Conservation (phyloP, 1,140 invertebrate species). For the Hestina assimilis region DNA sequence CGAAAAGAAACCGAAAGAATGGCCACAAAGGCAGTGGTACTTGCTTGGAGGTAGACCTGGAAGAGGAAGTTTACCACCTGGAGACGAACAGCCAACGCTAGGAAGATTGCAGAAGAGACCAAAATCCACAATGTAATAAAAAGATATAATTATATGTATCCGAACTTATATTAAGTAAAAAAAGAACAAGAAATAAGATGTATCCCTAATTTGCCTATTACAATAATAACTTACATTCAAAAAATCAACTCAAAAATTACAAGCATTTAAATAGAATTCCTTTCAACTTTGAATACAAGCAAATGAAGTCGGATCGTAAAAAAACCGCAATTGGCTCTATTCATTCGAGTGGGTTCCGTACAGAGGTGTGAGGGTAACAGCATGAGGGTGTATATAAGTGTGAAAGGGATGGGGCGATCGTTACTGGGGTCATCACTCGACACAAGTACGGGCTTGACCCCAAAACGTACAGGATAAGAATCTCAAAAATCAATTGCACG, state of each 20-base stretch:
- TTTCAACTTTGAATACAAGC: not conserved
- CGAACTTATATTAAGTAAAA: too few species aligned
- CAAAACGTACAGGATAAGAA: conserved; percentile 5
- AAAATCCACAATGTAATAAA: not conserved
- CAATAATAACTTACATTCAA: not conserved
- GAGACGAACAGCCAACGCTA: too few species aligned
- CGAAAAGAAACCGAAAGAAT: too few species aligned
- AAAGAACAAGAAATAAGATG: too few species aligned
- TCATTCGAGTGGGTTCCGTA: conserved; percentile 8
- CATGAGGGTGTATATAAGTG: not conserved
- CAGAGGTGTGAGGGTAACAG: conserved; percentile 5
- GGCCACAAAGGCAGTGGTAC: too few species aligned
- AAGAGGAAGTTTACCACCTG: too few species aligned
- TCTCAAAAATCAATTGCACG: conserved; percentile 20
- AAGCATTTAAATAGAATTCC: not conserved
- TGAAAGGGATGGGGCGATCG: conserved; percentile 17
- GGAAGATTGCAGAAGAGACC: too few species aligned
- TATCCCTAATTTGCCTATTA: too few species aligned
- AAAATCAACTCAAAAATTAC: not conserved
- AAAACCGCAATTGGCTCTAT: conserved; percentile 22
- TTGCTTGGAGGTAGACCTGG: too few species aligned
- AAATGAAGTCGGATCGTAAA: conserved; percentile 6
- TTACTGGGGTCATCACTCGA: conserved; percentile 28
- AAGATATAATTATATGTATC: not conserved
- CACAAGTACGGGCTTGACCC: conserved; percentile 26